These are phyloP conservation scores for Myoxocephalus aenaeus DNA, from an alignment of 2,797 vertebrate genomes.

Conservation along the genomic window DNA sequence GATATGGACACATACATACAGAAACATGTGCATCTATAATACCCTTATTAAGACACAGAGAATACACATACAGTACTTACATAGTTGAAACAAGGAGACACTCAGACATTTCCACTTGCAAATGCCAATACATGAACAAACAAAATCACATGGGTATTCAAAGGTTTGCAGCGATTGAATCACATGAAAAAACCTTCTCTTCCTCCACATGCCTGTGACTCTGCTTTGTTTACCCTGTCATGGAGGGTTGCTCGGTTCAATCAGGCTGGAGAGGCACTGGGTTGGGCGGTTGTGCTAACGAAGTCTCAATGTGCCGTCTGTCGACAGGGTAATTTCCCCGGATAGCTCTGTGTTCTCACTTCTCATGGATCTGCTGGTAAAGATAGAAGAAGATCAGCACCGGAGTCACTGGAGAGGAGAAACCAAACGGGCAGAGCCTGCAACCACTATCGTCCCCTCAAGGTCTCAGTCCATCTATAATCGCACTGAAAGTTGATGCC, in stretches of 20 bases:
- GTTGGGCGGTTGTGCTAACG: slow-evolving; percentile 71
- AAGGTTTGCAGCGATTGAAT: slow-evolving; percentile 42
- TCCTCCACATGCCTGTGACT: slow-evolving; percentile 61
- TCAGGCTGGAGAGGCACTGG: slow-evolving; percentile 68
- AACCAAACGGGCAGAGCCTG: slow-evolving; percentile 40
- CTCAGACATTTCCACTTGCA: slow-evolving; percentile 6
- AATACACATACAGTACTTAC: slow-evolving; percentile 4
- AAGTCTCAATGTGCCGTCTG: slow-evolving; percentile 77
- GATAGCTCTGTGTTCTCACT: slow-evolving; percentile 66
- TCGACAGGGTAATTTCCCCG: slow-evolving; percentile 80
- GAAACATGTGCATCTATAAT: slow-evolving; percentile 16
- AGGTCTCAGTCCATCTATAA: slow-evolving; percentile 4
- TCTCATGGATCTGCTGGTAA: slow-evolving; percentile 52
- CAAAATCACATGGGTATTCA: slow-evolving; percentile 20
- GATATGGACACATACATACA: slow-evolving; percentile 17
- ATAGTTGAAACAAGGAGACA: slow-evolving; percentile 43
- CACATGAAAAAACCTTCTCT: slow-evolving; percentile 38
- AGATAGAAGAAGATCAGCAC: slow-evolving; percentile 68
- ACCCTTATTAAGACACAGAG: neutral
- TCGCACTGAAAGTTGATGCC: neutral
- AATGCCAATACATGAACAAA: slow-evolving; percentile 19
- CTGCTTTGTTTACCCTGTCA: slow-evolving; percentile 72
- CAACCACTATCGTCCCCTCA: slow-evolving; percentile 10
- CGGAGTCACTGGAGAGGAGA: slow-evolving; percentile 56
- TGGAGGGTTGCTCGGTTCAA: slow-evolving; percentile 63